Evolutionary conservation across 2,113 vertebrate species (phyloP), one percentile per base, ranked within the genome.

Genomic region (Procapra przewalskii): DNA sequence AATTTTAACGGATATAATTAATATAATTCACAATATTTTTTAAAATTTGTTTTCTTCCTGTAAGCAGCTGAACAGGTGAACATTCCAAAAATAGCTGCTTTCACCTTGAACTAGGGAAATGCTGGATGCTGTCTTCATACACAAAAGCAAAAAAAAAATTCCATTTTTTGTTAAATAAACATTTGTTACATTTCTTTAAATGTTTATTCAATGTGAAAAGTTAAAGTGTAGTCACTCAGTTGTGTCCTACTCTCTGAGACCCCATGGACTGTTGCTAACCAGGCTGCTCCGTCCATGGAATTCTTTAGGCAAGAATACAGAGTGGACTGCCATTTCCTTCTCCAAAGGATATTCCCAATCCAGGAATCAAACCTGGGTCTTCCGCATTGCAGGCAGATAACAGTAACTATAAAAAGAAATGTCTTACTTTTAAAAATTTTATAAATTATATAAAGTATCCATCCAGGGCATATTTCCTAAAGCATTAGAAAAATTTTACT

Each of bases 31-130:
- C 10, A 93, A 52, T 85, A 54, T 54, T 57, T 33, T 64, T 43
- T 89, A 57, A 25, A 59, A 6, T 88, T 60, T 62, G 52, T 59
- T 89, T 94, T 75, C 23, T 50, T 94, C 11, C 79, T 77, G 81
- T 92, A 94, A 96, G 40, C 62, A 88, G 17, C 19, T 14, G 40
- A 75, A 86, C 16, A 95, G 40, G 12, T 50, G 31, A 82, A 27
- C 82, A 90, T 94, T 91, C n/a, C 60, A 85, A 4, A 64, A 97
- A 89, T 25, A 29, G 23, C 14, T 91, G 3, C 33, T 97, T 97
- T 96, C 36, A 86, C 45, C 36, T 62, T 96, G 14, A 95, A 55
- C 40, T 83, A 92, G 21, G 71, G 64, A 91, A 93, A 92, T 96
- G 36, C 13, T 96, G 3, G 43, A 92, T 90, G 15, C 23, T 93